Base-by-base conservation (phyloP, 2,888 invertebrate genomes). In the Bombylius major region DNA sequence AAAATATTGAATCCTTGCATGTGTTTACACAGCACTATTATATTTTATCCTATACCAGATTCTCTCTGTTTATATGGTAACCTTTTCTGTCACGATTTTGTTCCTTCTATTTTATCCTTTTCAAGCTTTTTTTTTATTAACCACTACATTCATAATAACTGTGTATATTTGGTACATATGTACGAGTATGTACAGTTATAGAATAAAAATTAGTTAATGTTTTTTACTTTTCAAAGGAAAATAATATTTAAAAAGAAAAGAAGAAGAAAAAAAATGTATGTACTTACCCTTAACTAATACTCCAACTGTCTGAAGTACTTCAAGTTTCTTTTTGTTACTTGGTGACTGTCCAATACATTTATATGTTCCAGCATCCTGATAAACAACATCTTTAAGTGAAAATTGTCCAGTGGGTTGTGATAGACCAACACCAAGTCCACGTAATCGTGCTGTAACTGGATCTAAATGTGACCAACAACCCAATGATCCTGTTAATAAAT, bases 281-380 rank as follows among this genome's bases (percentile, higher is more conserved):
- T 59, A 69, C 77, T 76, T 67, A 80, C 80, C 80, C 68, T 77
- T 79, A 39, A 80, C 79, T 46, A 76, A 69, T 47, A 80, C 69
- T 62, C 77, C 75, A 49, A 79, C 76, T 54, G 77, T 79, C 63
- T 78, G 76, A 54, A 80, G 69, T 44, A 78, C 74, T 64, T 80
- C 79, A 54, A 80, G 66, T 65, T 77, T 75, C 63, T 77, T 76
- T 58, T 76, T 76, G 54, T 76, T 73, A 59, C 67, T 65, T 54
- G 71, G 60, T 47, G 73, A 72, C 59, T 76, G 73, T 42, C 75
- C 82, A 49, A 85, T 82, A 71, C 87, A 87, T 62, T 85, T 79
- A 70, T 87, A 87, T 65, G 83, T 84, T 23, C 87, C 87, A 39
- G 84, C 86, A 67, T 87, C 86, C 69, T 86, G 86, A 69, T 86